Evolutionary conservation across 2,113 vertebrate genomes (phyloP).

Genomic region (Empidonax traillii): DNA sequence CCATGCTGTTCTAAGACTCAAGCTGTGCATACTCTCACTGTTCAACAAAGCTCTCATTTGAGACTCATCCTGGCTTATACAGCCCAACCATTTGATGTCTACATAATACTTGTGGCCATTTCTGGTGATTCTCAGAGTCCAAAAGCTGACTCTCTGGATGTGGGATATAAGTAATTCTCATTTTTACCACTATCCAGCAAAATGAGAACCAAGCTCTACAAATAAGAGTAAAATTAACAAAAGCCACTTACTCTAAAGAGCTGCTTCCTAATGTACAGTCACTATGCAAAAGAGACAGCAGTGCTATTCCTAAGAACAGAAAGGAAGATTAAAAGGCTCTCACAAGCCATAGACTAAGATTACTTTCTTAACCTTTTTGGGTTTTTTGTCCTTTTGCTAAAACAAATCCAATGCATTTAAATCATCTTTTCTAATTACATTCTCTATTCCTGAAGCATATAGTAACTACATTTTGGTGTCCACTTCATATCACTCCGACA

Average conservation of each 20-base stretch:
- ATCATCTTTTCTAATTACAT: background rate
- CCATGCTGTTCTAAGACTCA: background rate
- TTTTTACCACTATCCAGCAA: background rate
- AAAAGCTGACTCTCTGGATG: background rate
- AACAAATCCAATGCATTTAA: background rate
- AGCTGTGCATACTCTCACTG: background rate
- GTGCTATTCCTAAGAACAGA: background rate
- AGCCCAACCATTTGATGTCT: background rate
- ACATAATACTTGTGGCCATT: background rate
- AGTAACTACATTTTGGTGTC: background rate
- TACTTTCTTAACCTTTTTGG: background rate
- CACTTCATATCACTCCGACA: background rate
- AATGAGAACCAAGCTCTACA: background rate
- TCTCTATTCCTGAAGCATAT: background rate
- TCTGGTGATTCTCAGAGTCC: background rate
- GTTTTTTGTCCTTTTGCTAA: background rate
- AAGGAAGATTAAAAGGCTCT: background rate
- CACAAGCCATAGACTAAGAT: background rate
- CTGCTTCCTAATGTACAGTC: background rate
- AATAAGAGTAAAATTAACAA: background rate
- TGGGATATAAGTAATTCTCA: background rate
- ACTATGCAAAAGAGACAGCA: background rate
- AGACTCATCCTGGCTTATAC: background rate
- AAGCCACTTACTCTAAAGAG: background rate
- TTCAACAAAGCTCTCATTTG: background rate